Evolutionary conservation across 2,797 vertebrate species (phyloP), one percentile per base, ranked within the genome.

Genomic region (Fistularia tabacaria): DNA sequence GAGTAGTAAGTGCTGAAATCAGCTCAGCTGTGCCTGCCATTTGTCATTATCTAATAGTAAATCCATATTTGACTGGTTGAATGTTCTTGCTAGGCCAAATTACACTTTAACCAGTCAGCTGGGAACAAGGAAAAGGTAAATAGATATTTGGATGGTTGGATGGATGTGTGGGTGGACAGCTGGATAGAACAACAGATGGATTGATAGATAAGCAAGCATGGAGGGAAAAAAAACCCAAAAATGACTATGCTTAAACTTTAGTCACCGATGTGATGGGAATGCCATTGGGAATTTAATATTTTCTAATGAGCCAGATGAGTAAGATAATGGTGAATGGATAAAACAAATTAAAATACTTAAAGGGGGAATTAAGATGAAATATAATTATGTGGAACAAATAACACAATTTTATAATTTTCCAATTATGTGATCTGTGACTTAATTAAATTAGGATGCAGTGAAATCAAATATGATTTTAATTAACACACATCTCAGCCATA

Each of bases 41-140:
- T 90, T 82, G 76, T 90, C 85, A 89, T 85, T 83, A 85, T 80
- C 72, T 88, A 88, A 85, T 85, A 80, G 81, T 82, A 84, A 88
- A 90, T 90, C 80, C 75, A 86, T 89, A 80, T 70, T 52, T 71
- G 78, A 76, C 75, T 71, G 66, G 63, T 57, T 44, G 66, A 79
- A 68, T 51, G 62, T 53, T 54, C 74, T 64, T 48, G 48, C 46
- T 51, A 51, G 61, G 78, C 54, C 62, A 74, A 67, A 77, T 66
- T 75, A 52, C 63, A 61, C 51, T 54, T 51, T 71, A 66, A 80
- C 71, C 66, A 57, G 63, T 57, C 51, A 68, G 67, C 59, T 49
- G 69, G 64, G 64, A 61, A 64, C 13, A 56, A 14, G 7, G 46
- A 48, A 49, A 49, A 8, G 4, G 59, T n/a, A 71, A 7, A 61